phyloP scores from a whole-genome alignment of 2,113 vertebrate genomes.

The Lepus timidus region DNA sequence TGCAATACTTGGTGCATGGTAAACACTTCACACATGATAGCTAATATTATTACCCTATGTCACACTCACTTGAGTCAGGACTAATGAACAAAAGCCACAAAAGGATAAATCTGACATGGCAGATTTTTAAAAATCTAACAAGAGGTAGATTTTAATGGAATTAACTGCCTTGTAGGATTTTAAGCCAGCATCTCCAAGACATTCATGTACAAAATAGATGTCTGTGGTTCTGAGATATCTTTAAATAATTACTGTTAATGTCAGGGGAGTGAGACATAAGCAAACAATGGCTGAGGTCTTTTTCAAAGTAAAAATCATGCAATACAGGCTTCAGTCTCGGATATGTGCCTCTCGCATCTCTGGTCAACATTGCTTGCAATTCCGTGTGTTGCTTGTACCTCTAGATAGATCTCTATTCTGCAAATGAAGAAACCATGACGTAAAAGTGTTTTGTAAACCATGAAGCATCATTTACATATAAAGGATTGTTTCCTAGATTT shows the following conservation, averaged over 20 bases:
- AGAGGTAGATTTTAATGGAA: background rate
- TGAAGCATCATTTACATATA: background rate
- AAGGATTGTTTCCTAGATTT: conserved; percentile 44
- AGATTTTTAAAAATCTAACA: background rate
- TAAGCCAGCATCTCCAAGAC: background rate
- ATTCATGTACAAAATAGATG: background rate
- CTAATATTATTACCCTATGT: background rate
- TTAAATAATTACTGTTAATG: background rate
- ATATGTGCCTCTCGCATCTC: background rate
- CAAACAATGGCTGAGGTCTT: background rate
- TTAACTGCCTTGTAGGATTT: background rate
- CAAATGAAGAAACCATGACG: background rate
- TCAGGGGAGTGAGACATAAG: background rate
- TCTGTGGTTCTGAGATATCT: background rate
- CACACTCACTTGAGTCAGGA: background rate
- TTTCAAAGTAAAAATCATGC: conserved; percentile 41
- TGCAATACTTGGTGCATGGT: background rate
- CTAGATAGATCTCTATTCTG: conserved; percentile 19
- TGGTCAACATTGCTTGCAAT: background rate
- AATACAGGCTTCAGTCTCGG: conserved; percentile 22
- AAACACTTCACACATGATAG: background rate
- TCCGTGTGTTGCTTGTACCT: background rate
- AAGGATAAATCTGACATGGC: background rate
- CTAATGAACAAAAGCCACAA: background rate
- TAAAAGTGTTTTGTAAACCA: conserved; percentile 23